phyloP scores from a whole-genome alignment of 2,797 vertebrate genomes.

The Catharus ustulatus region DNA sequence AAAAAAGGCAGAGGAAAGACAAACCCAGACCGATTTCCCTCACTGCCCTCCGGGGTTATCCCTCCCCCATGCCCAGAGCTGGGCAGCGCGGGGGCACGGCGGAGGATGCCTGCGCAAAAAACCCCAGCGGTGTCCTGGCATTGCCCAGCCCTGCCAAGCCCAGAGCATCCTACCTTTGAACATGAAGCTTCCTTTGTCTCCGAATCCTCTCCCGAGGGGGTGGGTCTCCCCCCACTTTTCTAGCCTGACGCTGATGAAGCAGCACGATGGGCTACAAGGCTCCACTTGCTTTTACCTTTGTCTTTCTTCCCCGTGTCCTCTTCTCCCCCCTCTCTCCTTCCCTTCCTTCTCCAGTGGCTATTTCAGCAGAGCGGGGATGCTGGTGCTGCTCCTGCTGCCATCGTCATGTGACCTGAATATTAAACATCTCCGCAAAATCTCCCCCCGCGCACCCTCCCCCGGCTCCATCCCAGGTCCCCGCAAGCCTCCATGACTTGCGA shows the following conservation, averaged over 20 bases:
- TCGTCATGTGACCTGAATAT: constrained; percentile 74
- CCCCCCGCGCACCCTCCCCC: constrained; percentile 39
- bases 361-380: constrained; percentile 68
- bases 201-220: constrained; percentile 65
- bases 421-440: constrained; percentile 73
- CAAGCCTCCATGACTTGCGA: neutral
- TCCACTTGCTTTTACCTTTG: constrained; percentile 12
- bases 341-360: constrained; percentile 57
- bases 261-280: neutral
- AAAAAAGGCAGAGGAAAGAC: neutral
- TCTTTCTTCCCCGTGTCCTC: constrained; percentile 28
- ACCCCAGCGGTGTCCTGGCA: neutral
- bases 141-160: constrained; percentile 14
- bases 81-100: rapidly evolving
- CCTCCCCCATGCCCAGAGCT: neutral
- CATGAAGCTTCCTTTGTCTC: constrained; percentile 83
- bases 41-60: neutral
- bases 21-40: neutral
- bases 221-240: constrained; percentile 49
- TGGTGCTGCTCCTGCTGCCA: constrained; percentile 71
- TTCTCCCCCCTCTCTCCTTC: neutral
- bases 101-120: neutral
- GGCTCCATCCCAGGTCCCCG: neutral
- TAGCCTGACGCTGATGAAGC: neutral
- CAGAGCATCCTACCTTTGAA: constrained; percentile 79